These are phyloP conservation scores for Orchestia grillus DNA, from an alignment of 1,140 invertebrate genomes.

Conservation along the genomic window DNA sequence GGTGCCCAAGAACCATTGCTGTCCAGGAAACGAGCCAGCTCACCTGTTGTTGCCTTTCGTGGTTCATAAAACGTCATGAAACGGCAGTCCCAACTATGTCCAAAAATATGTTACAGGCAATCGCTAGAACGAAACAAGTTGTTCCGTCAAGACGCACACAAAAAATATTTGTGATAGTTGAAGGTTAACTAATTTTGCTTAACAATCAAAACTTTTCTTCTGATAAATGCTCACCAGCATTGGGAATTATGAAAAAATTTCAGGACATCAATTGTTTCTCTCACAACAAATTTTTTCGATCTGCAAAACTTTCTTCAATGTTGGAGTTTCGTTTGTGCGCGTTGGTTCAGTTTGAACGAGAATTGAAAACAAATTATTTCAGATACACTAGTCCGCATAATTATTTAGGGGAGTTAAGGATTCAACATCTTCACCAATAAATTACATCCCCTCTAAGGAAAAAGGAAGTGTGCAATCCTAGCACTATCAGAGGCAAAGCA, in stretches of 20 bases:
- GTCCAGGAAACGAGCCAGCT: neutral
- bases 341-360: neutral
- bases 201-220: neutral
- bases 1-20: neutral
- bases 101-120: neutral
- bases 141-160: neutral
- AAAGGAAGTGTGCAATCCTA: neutral
- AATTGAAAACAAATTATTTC: neutral
- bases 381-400: neutral
- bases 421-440: neutral
- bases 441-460: neutral
- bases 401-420: neutral
- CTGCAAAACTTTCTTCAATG: neutral
- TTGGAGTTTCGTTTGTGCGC: neutral
- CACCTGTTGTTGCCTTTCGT: neutral
- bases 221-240: neutral
- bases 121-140: neutral
- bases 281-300: neutral
- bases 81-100: neutral
- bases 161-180: neutral
- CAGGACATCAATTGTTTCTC: neutral
- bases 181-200: neutral
- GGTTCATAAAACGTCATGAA: neutral
- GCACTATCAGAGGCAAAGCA: too few relatives aligned
- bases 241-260: neutral